Evolutionary conservation across 1,140 invertebrate genomes (phyloP), one percentile per base, ranked within the genome.

Genomic region (Drosophila burlai): DNA sequence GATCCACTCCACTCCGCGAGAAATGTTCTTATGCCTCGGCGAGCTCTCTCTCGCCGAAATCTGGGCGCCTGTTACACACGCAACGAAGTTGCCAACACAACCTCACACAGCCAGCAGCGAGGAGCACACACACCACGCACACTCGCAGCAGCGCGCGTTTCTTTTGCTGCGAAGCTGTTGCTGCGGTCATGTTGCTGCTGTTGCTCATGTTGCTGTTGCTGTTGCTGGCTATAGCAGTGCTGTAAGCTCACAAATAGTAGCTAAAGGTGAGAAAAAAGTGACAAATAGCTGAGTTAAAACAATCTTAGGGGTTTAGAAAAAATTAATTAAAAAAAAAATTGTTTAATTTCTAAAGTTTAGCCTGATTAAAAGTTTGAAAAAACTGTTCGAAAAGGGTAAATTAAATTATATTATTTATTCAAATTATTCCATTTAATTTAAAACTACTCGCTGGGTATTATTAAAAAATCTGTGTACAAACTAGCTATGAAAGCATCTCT

Each of bases 1-100:
- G 29, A 34, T 24, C 34, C 52, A 40, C 36, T 57, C 36, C 54
- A 24, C 52, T 55, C 68, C 38, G 18, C 49, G 46, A 62, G 66
- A 76, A 81, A 34, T 63, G 55, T 76, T 77, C 50, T 76, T 50
- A 62, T 54, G 52, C 18, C 31, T 36, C 49, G 46, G 59, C 40
- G 52, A 54, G 45, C 72, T 72, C 46, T 76, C 86, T 61, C 72
- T 76, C 43, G 45, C 45, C 43, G 26, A 76, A 63, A 75, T 75
- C 85, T 89, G 85, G 26, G 85, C 84, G 78, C 84, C 84, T 89
- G 84, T 76, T 89, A 84, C 66, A 65, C 74, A 90, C 81, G 75
- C 84, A 84, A 89, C 85, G 69, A 79, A 84, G 81, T 81, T 89
- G 81, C 85, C 81, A 89, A 84, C 85, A 89, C 84, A 89, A 71